Evolutionary conservation across 2,113 vertebrate species (phyloP), one percentile per base, ranked within the genome.

Genomic region (Nestor notabilis): DNA sequence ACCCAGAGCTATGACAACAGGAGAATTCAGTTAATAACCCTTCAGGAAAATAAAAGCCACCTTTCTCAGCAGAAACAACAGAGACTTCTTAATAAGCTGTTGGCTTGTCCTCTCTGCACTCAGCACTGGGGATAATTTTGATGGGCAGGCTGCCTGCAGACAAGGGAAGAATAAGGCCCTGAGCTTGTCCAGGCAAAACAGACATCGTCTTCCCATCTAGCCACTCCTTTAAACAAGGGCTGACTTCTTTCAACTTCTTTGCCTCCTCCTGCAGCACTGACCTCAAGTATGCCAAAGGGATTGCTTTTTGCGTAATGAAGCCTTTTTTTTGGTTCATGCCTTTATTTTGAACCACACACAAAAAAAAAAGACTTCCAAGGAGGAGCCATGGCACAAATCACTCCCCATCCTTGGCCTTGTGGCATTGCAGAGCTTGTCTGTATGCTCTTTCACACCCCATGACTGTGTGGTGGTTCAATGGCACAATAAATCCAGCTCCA

Each of bases 121-220:
- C 90, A 47, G 50, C 89, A 75, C 68, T 0, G 1, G 43, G 92
- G 83, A 55, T 81, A 83, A 93, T 96, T 96, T 86, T 83, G 93
- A 90, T 71, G 92, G 95, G 90, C 86, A 90, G 61, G 35, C 77
- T 97, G 83, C 92, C 92, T 84, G 72, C 76, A 93, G 77, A 87
- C 83, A 39, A 47, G 44, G 43, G 60, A 35, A 86, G 63, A 90
- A 68, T 47, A 84, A 77, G 55, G 88, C 55, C 95, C 61, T 89
- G 47, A 93, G 89, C 91, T 85, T 93, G 93, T 91, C 83, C 93
- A 81, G 94, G 83, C 93, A 89, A 69, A 96, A 74, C 83, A 95
- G 58, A 46, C 90, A 65, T 56, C 66, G 65, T 46, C 56, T 90
- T 85, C 79, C 66, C 90, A 68, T 68, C 75, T 85, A 93, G 78